These are phyloP conservation scores for Drosophila lini DNA, from an alignment of 1,140 invertebrate species.

Conservation along the genomic window DNA sequence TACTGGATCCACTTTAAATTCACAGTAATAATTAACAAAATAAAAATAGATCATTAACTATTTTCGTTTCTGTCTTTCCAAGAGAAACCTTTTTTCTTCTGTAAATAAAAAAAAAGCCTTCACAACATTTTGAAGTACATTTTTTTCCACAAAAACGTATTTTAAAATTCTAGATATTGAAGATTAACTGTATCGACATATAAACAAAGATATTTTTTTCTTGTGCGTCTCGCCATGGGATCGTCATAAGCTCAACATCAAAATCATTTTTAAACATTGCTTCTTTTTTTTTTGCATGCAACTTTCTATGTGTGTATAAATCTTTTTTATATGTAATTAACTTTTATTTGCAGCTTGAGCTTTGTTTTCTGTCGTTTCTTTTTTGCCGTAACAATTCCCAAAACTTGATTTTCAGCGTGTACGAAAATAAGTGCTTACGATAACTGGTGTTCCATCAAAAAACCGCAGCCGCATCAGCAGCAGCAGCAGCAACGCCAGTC, in stretches of 20 bases:
- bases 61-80: too few relatives aligned
- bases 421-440: constrained; percentile 78
- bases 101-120: too few relatives aligned
- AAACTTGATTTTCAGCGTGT: constrained; percentile 71
- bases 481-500: constrained; percentile 24
- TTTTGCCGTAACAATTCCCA: constrained; percentile 50
- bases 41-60: too few relatives aligned
- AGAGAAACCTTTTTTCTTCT: too few relatives aligned
- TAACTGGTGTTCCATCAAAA: constrained; percentile 59
- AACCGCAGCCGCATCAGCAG: constrained; percentile 21
- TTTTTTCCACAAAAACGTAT: neutral
- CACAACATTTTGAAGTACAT: too few relatives aligned
- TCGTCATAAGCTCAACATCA: constrained; percentile 77
- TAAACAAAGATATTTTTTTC: neutral
- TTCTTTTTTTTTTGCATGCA: constrained; percentile 60
- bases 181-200: neutral
- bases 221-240: constrained; percentile 42
- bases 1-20: too few relatives aligned
- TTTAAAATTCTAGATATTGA: neutral
- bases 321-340: constrained; percentile 78
- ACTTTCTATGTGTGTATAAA: constrained; percentile 79
- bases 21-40: too few relatives aligned
- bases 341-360: constrained; percentile 48
- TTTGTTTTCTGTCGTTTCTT: constrained; percentile 33
- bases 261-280: constrained; percentile 63